Evolutionary conservation across 2,113 vertebrate genomes (phyloP).

Genomic region (Azemiops feae): DNA sequence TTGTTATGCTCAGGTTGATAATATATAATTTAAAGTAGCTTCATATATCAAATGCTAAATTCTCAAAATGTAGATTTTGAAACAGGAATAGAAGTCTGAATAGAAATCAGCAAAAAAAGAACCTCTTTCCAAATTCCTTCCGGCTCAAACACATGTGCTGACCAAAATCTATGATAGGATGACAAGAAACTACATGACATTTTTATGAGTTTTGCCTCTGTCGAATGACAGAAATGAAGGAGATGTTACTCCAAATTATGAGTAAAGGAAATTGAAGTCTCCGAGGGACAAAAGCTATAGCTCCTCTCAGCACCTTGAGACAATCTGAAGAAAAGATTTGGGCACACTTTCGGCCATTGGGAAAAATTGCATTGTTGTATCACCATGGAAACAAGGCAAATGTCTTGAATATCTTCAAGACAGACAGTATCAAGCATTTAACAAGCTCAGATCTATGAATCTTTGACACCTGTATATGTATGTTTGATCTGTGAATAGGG

Average conservation of each 20-base stretch:
- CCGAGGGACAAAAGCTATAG: background rate
- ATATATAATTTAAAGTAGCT: background rate
- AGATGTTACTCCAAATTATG: background rate
- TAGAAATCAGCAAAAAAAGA: background rate
- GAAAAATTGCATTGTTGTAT: fast-evolving
- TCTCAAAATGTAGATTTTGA: background rate
- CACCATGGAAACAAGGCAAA: background rate
- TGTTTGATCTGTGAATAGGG: background rate
- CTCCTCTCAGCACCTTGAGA: background rate
- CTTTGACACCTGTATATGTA: background rate
- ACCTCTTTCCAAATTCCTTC: background rate
- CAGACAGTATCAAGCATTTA: background rate
- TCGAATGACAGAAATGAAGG: background rate
- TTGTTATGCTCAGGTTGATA: background rate
- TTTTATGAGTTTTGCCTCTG: background rate
- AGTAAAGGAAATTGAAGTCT: background rate
- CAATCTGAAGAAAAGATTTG: background rate
- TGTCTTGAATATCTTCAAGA: background rate
- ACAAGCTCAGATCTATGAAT: background rate
- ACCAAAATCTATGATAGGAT: background rate
- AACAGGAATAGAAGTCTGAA: background rate
- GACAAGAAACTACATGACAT: background rate
- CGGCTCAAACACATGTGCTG: background rate
- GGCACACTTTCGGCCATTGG: background rate
- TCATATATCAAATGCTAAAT: background rate